A percentile compares a stretch with the other conserved stretches of the same genome.
Conservation (phyloP, 2,888 invertebrate genomes). For the Antheraea assamensis region DNA sequence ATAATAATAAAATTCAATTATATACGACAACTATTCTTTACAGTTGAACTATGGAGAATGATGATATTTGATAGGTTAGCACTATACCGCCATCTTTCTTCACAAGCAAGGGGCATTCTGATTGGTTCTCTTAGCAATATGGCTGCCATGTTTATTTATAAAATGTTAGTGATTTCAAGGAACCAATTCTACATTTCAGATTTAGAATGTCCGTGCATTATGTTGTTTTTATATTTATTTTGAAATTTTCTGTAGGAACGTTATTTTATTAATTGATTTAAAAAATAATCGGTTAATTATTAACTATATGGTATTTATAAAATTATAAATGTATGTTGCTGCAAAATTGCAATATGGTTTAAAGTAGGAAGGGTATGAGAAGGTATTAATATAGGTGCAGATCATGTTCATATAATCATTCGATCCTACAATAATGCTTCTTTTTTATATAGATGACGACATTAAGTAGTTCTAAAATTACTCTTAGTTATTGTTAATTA, state of each 20-base stretch:
- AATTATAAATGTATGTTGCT: neutral
- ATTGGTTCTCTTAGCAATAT: conserved; percentile 71
- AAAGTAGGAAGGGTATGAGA: neutral
- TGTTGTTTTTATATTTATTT: conserved; percentile 8
- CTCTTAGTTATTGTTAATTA: too few relatives aligned
- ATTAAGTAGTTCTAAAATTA: too few relatives aligned
- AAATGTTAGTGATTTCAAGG: conserved; percentile 43
- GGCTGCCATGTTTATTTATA: conserved; percentile 58
- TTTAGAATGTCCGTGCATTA: conserved; percentile 25
- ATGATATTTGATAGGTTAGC: conserved; percentile 51
- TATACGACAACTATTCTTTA: conserved; percentile 45
- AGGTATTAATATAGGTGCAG: neutral
- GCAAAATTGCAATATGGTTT: neutral
- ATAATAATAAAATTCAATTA: conserved; percentile 28
- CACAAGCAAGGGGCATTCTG: conserved; percentile 49
- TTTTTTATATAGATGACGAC: too few relatives aligned
- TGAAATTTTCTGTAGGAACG: neutral
- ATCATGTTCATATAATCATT: neutral
- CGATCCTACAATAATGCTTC: neutral
- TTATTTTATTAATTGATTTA: neutral
- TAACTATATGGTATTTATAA: neutral
- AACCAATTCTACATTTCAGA: conserved; percentile 36
- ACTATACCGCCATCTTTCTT: conserved; percentile 66
- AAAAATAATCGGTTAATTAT: neutral
- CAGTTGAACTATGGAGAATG: conserved; percentile 62